phyloP scores from a whole-genome alignment of 2,113 vertebrate genomes.

The Oxyruncus cristatus region DNA sequence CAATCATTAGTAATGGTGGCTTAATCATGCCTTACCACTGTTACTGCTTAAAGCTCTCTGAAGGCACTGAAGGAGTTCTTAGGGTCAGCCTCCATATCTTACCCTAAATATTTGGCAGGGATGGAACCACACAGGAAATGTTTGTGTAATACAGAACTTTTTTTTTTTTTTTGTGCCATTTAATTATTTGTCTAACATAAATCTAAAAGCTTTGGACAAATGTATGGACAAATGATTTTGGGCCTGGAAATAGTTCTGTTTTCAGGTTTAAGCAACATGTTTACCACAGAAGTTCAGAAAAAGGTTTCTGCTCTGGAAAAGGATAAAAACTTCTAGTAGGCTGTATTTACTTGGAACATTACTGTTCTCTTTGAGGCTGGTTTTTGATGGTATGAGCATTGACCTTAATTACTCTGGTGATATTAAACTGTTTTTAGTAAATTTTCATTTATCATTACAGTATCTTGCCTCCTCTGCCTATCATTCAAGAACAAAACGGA shows the following conservation, averaged over 20 bases:
- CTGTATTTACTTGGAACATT: background rate
- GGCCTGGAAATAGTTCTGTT: background rate
- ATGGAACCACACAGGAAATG: background rate
- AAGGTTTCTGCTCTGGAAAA: background rate
- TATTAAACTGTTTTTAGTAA: background rate
- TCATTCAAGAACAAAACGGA: background rate
- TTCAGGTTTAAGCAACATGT: slow-evolving; percentile 10
- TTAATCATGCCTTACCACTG: background rate
- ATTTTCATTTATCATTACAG: background rate
- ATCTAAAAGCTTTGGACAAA: background rate
- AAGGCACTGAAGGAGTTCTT: background rate
- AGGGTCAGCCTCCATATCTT: background rate
- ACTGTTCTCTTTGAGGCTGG: background rate
- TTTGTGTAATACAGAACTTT: background rate
- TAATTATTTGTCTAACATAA: background rate
- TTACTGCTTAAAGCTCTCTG: background rate
- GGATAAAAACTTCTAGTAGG: background rate
- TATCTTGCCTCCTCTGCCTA: background rate
- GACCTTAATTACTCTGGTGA: background rate
- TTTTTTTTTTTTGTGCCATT: background rate
- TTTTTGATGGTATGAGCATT: background rate
- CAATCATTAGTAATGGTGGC: background rate
- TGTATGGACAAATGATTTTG: background rate
- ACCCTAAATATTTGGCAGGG: background rate
- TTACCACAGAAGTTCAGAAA: background rate